phyloP scores from a whole-genome alignment of 2,888 invertebrate genomes.

The Anorthoa munda region DNA sequence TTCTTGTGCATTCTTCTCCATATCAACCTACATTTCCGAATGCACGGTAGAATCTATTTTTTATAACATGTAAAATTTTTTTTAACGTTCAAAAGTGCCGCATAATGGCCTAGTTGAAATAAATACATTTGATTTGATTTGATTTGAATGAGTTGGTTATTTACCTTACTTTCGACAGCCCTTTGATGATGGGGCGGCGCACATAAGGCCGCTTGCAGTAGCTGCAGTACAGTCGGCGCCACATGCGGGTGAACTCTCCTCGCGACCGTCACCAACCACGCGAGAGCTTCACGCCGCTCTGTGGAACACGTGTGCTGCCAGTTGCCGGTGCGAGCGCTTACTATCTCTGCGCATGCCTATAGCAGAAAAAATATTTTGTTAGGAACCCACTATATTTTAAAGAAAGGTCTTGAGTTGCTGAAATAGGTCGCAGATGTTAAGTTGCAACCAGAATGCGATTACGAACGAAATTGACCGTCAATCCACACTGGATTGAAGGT shows the following conservation, averaged over 20 bases:
- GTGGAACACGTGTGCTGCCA: constrained; percentile 97
- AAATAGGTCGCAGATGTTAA: background rate
- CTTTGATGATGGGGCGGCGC: constrained; percentile 71
- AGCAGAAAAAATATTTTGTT: background rate
- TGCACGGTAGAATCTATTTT: too few relatives aligned
- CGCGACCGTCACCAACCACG: constrained; percentile 96
- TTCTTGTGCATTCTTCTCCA: too few relatives aligned
- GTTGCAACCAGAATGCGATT: background rate
- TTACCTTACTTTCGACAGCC: constrained; percentile 53
- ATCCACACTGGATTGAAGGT: too few relatives aligned
- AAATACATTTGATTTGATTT: too few relatives aligned
- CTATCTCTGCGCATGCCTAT: constrained; percentile 97
- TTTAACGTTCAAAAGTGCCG: too few relatives aligned
- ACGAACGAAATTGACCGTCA: too few relatives aligned
- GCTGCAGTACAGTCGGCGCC: constrained; percentile 96
- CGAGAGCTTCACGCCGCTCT: constrained; percentile 93
- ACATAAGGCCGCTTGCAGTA: constrained; percentile 97
- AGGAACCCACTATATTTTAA: background rate
- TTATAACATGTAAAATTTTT: too few relatives aligned
- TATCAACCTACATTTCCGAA: too few relatives aligned
- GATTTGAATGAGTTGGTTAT: too few relatives aligned
- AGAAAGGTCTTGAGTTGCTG: background rate
- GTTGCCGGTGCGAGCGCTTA: constrained; percentile 97
- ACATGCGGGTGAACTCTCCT: constrained; percentile 97
- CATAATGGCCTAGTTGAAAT: too few relatives aligned